Evolutionary conservation across 1,140 invertebrate species (phyloP).

Genomic region (Triops longicaudatus): DNA sequence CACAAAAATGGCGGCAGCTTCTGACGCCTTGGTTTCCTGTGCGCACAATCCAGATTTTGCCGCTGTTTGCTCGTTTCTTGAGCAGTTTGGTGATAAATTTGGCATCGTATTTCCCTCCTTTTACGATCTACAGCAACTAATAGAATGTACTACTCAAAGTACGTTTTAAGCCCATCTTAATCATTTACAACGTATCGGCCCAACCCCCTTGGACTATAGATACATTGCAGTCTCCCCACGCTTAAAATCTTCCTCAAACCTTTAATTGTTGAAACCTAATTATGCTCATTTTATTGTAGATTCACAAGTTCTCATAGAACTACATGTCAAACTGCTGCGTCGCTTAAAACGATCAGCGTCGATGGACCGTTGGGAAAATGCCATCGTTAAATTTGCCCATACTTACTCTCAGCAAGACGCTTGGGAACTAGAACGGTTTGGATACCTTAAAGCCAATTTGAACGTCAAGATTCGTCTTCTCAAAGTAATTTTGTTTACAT

Average conservation of each 20-base stretch:
- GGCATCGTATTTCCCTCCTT: conserved; percentile 66
- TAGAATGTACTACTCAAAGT: conserved; percentile 82
- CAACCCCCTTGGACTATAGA: conserved; percentile 6
- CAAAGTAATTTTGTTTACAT: conserved; percentile 51
- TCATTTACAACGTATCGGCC: neutral
- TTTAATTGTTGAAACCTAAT: conserved; percentile 5
- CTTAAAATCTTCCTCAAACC: neutral
- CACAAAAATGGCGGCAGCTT: conserved; percentile 25
- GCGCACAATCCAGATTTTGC: conserved; percentile 91
- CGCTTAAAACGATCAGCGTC: conserved; percentile 74
- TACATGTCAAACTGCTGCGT: conserved; percentile 81
- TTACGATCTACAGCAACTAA: conserved; percentile 70
- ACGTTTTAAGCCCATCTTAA: conserved; percentile 35
- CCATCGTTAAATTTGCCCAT: conserved; percentile 82
- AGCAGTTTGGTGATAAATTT: conserved; percentile 73
- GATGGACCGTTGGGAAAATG: conserved; percentile 81
- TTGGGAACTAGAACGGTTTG: conserved; percentile 92
- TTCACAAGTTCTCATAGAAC: conserved; percentile 62
- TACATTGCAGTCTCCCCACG: neutral
- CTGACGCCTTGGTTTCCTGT: conserved; percentile 43
- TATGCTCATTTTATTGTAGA: conserved; percentile 53
- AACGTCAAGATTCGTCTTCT: conserved; percentile 78
- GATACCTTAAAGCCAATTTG: conserved; percentile 83
- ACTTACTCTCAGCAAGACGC: conserved; percentile 81
- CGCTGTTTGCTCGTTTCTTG: conserved; percentile 85